Evolutionary conservation across 2,797 vertebrate species (phyloP).

Genomic region (Aythya fuligula): DNA sequence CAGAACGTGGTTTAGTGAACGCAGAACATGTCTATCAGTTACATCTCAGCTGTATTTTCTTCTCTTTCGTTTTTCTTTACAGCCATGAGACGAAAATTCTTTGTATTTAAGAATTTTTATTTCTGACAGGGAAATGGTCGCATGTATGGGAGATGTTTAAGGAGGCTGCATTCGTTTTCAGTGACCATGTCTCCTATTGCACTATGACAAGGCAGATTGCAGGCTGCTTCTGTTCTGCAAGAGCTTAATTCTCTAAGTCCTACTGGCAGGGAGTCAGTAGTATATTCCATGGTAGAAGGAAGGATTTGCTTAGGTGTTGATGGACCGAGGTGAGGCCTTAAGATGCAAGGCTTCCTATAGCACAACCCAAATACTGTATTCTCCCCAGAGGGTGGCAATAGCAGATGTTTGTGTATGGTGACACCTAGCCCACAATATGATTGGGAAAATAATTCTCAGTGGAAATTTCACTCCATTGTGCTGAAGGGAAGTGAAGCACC

Average conservation of each 20-base stretch:
- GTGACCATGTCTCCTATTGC: constrained; percentile 2
- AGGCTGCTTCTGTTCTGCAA: not conserved
- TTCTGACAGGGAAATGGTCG: not conserved
- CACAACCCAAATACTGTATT: not conserved
- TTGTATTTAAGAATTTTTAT: too few relatives aligned
- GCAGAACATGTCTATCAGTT: not conserved
- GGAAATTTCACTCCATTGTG: constrained; percentile 58
- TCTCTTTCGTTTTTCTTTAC: not conserved
- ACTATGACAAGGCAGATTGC: not conserved
- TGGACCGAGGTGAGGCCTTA: not conserved
- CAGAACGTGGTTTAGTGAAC: not conserved
- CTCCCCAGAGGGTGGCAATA: not conserved
- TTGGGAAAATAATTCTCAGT: constrained; percentile 50
- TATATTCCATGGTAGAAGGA: not conserved
- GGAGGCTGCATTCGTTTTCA: constrained; percentile 15
- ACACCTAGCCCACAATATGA: constrained; percentile 6
- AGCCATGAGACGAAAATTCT: not conserved
- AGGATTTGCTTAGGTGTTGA: not conserved
- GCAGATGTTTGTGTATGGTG: constrained; percentile 35
- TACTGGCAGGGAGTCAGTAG: not conserved
- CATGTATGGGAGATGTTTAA: not conserved
- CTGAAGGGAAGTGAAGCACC: constrained; percentile 53
- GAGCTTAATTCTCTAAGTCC: not conserved
- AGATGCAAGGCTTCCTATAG: not conserved
- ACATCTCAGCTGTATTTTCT: not conserved